Percentiles rank a stretch among this genome's conserved stretches.
Conservation (phyloP, 2,797 vertebrate species). For the Xyrichtys novacula region DNA sequence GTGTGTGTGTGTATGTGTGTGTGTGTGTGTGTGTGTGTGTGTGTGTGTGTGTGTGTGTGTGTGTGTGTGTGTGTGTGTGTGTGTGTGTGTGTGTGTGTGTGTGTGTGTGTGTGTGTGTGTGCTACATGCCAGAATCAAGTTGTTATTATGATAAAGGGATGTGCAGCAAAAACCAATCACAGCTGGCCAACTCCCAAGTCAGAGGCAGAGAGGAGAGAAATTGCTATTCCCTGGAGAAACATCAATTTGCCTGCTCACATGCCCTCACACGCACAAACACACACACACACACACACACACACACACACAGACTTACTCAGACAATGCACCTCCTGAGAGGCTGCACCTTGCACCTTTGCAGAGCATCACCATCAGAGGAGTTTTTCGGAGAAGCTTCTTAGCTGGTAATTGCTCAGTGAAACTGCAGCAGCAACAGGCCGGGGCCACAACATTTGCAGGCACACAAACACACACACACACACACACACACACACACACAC, state of each 20-base stretch:
- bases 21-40: constrained; percentile 5
- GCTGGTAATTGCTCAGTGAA: constrained; percentile 49
- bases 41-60: constrained; percentile 5
- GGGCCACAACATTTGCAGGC: constrained; percentile 9
- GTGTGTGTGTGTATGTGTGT: constrained; percentile 8
- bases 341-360: constrained; percentile 20
- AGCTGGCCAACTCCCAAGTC: constrained; percentile 53
- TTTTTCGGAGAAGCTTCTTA: constrained; percentile 40
- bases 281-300: constrained; percentile 3
- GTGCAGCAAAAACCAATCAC: constrained; percentile 71
- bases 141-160: constrained; percentile 69
- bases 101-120: constrained; percentile 16
- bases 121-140: constrained; percentile 41
- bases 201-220: constrained; percentile 39
- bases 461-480: constrained; percentile 1
- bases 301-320: constrained; percentile 11
- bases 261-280: constrained; percentile 15
- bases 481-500: not conserved
- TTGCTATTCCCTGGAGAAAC: constrained; percentile 59
- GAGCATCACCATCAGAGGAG: constrained; percentile 19
- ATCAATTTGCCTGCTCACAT: constrained; percentile 39
- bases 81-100: constrained; percentile 10
- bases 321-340: constrained; percentile 15
- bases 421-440: constrained; percentile 50
- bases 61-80: constrained; percentile 4